Evolutionary conservation across 2,113 vertebrate genomes (phyloP).

Genomic region (Poeciliopsis prolifica): DNA sequence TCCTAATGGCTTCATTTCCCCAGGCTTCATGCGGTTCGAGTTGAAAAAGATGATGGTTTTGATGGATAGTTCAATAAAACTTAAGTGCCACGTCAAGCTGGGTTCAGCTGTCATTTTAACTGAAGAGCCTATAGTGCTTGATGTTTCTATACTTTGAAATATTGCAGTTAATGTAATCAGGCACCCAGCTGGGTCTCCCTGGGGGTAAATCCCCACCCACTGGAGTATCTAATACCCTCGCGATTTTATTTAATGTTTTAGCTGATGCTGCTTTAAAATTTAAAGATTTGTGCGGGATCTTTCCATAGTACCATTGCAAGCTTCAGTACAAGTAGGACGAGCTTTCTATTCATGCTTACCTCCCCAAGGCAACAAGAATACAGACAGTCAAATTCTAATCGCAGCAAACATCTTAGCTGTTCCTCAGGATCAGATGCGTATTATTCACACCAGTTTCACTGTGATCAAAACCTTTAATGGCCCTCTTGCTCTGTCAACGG

Average conservation of each 20-base stretch:
- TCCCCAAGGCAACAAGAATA: neutral
- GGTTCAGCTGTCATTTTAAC: slow-evolving; percentile 34
- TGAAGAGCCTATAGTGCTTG: slow-evolving; percentile 16
- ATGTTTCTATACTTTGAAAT: slow-evolving; percentile 34
- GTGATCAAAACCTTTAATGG: too few relatives aligned
- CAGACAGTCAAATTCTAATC: too few relatives aligned
- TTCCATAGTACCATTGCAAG: neutral
- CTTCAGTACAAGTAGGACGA: slow-evolving; percentile 5
- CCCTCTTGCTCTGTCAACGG: too few relatives aligned
- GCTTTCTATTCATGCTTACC: slow-evolving; percentile 22
- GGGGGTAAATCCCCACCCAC: slow-evolving; percentile 30
- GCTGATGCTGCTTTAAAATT: slow-evolving; percentile 18
- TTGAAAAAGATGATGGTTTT: slow-evolving; percentile 41
- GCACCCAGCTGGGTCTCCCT: slow-evolving; percentile 16
- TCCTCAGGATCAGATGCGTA: too few relatives aligned
- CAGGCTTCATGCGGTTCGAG: slow-evolving; percentile 32
- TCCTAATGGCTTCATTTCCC: slow-evolving; percentile 46
- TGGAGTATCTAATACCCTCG: slow-evolving; percentile 25
- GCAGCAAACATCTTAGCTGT: too few relatives aligned
- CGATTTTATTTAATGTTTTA: slow-evolving; percentile 41
- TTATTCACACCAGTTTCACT: too few relatives aligned
- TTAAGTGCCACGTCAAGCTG: slow-evolving; percentile 22
- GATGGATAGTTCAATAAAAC: slow-evolving; percentile 46
- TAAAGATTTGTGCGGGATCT: slow-evolving; percentile 22
- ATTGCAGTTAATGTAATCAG: slow-evolving; percentile 42